A percentile compares a stretch with the other conserved stretches of the same genome.
Conservation (phyloP, 2,797 vertebrate species). For the Chrosomus eos region DNA sequence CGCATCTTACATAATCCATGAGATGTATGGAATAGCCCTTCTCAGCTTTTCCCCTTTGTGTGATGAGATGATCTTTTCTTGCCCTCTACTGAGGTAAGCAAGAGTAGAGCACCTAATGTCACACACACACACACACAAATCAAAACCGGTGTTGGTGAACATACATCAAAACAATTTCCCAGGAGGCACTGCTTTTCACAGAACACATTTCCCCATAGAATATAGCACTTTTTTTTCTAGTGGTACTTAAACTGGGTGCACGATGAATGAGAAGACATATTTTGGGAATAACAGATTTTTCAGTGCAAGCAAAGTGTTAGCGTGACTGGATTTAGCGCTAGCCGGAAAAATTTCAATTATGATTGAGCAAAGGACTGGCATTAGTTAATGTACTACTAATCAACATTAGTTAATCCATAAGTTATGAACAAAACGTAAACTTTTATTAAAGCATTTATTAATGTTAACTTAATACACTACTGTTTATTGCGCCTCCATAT, state of each 20-base stretch:
- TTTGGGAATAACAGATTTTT: background rate
- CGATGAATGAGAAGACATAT: background rate
- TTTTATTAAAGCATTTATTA: background rate
- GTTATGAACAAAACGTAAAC: background rate
- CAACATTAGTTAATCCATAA: background rate
- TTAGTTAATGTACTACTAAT: background rate
- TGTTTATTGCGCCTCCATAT: background rate
- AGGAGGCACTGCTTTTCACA: slow-evolving; percentile 58
- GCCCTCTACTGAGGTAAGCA: slow-evolving; percentile 53
- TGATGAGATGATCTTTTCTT: slow-evolving; percentile 63
- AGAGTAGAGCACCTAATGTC: slow-evolving; percentile 52
- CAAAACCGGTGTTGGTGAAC: slow-evolving; percentile 40
- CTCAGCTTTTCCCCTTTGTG: slow-evolving; percentile 75
- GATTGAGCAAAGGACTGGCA: background rate
- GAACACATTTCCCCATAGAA: slow-evolving; percentile 54
- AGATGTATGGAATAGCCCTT: slow-evolving; percentile 68
- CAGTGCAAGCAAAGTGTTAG: background rate
- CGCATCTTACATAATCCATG: slow-evolving; percentile 74
- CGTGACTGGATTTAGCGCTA: background rate
- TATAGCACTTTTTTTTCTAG: background rate
- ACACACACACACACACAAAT: slow-evolving; percentile 37
- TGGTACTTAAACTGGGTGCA: background rate
- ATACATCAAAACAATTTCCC: slow-evolving; percentile 53
- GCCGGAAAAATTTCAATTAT: background rate
- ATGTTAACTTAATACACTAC: background rate